Percentiles rank a stretch among this genome's conserved stretches.
Evolutionary conservation across 2,113 vertebrate genomes (phyloP).

Genomic region (Cheilinus undulatus): DNA sequence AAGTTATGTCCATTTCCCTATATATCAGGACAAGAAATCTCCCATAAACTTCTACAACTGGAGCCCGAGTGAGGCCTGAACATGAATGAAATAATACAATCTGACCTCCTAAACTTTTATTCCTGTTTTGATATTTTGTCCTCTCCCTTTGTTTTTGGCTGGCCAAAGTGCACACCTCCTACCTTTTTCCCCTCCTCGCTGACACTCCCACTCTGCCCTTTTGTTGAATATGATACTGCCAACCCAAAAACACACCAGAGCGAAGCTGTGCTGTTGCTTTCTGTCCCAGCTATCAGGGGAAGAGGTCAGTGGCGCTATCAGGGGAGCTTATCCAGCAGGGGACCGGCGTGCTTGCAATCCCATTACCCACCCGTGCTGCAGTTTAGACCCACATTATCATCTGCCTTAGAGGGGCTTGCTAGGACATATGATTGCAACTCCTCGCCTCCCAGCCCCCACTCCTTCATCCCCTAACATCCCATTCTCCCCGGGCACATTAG

Average conservation of each 20-base stretch:
- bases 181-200: constrained; percentile 3
- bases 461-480: not conserved
- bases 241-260: constrained; percentile 25
- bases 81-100: constrained; percentile 7
- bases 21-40: not conserved
- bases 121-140: constrained; percentile 5
- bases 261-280: constrained; percentile 15
- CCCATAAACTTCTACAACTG: not conserved
- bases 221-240: constrained; percentile 6
- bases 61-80: not conserved
- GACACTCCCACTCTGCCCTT: not conserved
- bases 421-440: constrained; percentile 70
- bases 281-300: constrained; percentile 20
- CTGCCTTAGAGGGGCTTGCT: constrained; percentile 56
- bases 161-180: not conserved
- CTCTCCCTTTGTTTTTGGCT: not conserved
- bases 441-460: constrained; percentile 23
- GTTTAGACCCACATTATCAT: constrained; percentile 79
- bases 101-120: not conserved
- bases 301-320: constrained; percentile 65
- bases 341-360: constrained; percentile 60
- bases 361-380: constrained; percentile 73
- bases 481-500: constrained; percentile 69
- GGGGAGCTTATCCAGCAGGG: constrained; percentile 61
- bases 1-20: not conserved